Evolutionary conservation across 2,888 invertebrate genomes (phyloP), one percentile per base, ranked within the genome.

Genomic region (Cetonia aurata): DNA sequence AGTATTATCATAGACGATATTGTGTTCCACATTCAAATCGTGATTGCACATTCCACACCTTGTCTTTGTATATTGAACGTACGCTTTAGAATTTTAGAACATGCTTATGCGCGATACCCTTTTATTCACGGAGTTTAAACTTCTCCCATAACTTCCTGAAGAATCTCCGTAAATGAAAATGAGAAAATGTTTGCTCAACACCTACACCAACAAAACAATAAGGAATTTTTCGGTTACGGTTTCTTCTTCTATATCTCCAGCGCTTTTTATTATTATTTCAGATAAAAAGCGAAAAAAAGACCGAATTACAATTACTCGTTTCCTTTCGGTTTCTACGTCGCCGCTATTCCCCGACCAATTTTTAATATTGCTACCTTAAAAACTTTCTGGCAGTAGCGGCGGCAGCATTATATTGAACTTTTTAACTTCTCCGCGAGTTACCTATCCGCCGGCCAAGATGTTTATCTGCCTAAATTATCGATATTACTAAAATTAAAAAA

Each of bases 331-430:
- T 75, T 69, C 71, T 37, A 37, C 37, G 37, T 37, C 37, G 37
- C 70, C 65, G 67, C n/a, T 72, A 67, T 73, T 72, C 69, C 70
- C 71, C 71, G 70, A 59, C 71, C 71, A 74, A 75, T 74, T 75
- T 75, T 75, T 74, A 75, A 75, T 75, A 75, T 75, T 72, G 74
- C 73, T 74, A 9, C n/a, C 55, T 25, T 13, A 69, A 72, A 74
- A 70, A 60, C 71, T 67, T 46, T 60, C 55, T 15, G 33, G 8
- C 55, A 31, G 55, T 48, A 37, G 48, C 48, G 68, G 50, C 68
- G 72, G 72, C 72, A 52, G 19, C 67, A 37, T 17, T 42, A 53
- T 67, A 60, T 60, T 53, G 53, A 67, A 67, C 67, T 67, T 67
- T 56, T 41, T 55, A 55, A 67, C 25, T 42, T 67, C 15, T 8